phyloP scores from a whole-genome alignment of 1,140 invertebrate genomes.

The Cepaea nemoralis region DNA sequence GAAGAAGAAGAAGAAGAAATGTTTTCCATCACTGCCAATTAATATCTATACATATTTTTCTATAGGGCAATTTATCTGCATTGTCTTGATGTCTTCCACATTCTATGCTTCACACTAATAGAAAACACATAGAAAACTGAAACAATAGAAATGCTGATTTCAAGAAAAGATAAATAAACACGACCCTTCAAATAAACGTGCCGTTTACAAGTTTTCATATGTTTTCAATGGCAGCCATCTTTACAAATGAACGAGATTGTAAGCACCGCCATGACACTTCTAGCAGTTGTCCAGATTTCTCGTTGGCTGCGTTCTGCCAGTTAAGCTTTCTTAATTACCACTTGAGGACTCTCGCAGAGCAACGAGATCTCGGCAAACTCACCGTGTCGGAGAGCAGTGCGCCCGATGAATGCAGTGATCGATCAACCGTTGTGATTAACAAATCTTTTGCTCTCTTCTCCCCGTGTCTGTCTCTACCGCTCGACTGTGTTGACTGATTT shows the following conservation, averaged over 20 bases:
- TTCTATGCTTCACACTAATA: no score
- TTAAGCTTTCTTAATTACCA: conserved; percentile 33
- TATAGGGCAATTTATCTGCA: no score
- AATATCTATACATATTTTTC: no score
- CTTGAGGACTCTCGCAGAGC: background rate
- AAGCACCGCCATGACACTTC: background rate
- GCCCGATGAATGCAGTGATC: background rate
- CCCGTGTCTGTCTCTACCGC: no score
- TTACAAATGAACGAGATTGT: background rate
- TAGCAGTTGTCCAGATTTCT: background rate
- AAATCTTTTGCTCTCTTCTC: background rate
- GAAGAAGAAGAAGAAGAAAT: no score
- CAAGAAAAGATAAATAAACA: no score
- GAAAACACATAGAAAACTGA: no score
- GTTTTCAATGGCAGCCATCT: background rate
- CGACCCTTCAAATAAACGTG: background rate
- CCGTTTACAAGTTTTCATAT: background rate
- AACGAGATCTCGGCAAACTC: conserved; percentile 28
- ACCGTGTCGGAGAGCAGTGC: background rate
- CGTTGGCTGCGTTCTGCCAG: background rate
- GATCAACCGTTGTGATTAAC: background rate
- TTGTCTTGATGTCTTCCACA: no score
- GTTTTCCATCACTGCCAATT: no score
- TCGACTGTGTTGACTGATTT: conserved; percentile 17
- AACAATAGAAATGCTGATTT: no score